A percentile compares a stretch with the other conserved stretches of the same genome.
phyloP scores from a whole-genome alignment of 37 sponge, comb jelly and placozoan genomes.

The Theonella swinhoei region DNA sequence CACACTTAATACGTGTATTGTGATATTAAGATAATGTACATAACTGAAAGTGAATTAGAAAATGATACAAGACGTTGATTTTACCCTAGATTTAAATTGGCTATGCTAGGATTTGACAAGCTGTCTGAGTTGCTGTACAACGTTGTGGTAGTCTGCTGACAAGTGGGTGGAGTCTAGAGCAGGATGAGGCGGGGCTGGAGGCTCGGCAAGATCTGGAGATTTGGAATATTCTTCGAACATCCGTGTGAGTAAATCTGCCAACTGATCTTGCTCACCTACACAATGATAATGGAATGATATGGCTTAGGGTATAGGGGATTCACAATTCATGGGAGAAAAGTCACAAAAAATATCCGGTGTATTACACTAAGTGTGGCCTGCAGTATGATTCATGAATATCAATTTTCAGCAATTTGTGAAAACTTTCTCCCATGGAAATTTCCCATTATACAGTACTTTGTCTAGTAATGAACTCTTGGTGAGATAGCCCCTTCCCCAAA shows the following conservation, averaged over 20 bases:
- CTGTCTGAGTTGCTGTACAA: not conserved
- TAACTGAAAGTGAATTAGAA: no score
- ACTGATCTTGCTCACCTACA: slow-evolving; percentile 43
- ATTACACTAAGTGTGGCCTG: no score
- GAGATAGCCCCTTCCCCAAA: no score
- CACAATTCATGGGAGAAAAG: not conserved
- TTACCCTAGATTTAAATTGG: not conserved
- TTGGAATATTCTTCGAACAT: slow-evolving; percentile 53
- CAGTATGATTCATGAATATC: no score
- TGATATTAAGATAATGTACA: no score
- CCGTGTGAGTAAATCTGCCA: slow-evolving; percentile 51
- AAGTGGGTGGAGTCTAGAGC: not conserved
- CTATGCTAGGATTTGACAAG: not conserved
- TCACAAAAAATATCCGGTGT: no score
- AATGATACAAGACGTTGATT: no score
- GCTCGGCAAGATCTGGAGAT: not conserved
- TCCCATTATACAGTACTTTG: no score
- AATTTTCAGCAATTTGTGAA: no score
- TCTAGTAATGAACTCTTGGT: no score
- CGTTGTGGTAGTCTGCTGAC: not conserved
- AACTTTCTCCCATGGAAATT: no score
- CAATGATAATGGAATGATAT: not conserved
- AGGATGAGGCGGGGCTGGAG: not conserved
- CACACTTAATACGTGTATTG: no score
- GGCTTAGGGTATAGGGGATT: not conserved